Conservation (phyloP, 1,140 invertebrate genomes). For the Neocloeon triangulifer region DNA sequence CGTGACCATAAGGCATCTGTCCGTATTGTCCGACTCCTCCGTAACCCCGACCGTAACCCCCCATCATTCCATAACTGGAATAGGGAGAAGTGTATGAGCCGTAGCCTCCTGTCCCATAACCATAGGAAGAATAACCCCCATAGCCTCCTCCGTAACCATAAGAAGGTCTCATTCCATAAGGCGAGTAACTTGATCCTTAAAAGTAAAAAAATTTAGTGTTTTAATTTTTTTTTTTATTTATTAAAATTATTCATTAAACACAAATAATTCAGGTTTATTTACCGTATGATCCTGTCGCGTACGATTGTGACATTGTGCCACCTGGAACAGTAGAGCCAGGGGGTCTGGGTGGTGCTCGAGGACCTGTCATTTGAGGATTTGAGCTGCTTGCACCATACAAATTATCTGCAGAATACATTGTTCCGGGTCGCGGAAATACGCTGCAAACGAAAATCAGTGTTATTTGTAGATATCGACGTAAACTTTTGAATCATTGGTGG, state of each 20-base stretch:
- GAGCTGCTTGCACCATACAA: no score
- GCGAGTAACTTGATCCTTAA: constrained; percentile 11
- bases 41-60: constrained; percentile 13
- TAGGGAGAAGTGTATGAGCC: constrained; percentile 15
- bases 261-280: constrained; percentile 15
- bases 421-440: constrained; percentile 9
- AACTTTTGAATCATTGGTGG: no score
- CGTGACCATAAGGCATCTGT: constrained; percentile 19
- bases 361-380: constrained; percentile 6
- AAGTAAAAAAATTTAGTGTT: no score
- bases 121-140: no score
- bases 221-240: no score
- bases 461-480: no score
- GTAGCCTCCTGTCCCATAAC: constrained; percentile 13
- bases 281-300: constrained; percentile 11
- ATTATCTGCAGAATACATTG: no score
- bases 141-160: constrained; percentile 14
- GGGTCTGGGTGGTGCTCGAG: constrained; percentile 16
- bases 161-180: constrained; percentile 12
- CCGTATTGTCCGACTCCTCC: constrained; percentile 15
- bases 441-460: no score
- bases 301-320: no score
- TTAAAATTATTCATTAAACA: no score
- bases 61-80: constrained; percentile 12
- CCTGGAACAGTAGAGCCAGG: no score